Evolutionary conservation across 1,140 invertebrate species (phyloP), one percentile per base, ranked within the genome.

Genomic region (Nixonia krombeini): DNA sequence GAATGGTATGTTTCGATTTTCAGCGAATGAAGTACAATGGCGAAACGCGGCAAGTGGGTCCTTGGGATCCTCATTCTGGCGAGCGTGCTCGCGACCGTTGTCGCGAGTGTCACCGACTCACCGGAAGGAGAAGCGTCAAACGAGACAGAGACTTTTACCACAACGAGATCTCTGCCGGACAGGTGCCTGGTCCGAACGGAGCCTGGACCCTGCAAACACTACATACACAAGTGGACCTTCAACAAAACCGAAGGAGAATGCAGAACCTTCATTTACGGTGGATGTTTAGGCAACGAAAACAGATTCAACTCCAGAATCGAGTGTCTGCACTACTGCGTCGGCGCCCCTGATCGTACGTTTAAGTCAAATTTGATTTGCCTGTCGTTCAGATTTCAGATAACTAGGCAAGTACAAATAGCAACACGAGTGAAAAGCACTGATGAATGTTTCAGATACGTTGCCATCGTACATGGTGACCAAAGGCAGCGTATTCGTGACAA

Each of bases 201-300:
- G 6, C 74, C 83, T 0, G 92, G 92, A 0, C 88, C 88, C 0
- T 94, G 92, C 75, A 90, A 88, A 47, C 87, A 89, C 40, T 88
- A 87, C 65, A 83, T 91, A 4, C 87, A 89, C 73, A 91, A 91
- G 77, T 91, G 92, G 87, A 91, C 90, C 52, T 94, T 90, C 81
- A 91, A 91, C 78, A 88, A 90, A 33, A 84, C 87, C 3, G 87
- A 86, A 46, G 83, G 87, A 33, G 86, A 87, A 13, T 96, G 94
- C 81, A 84, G 82, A 40, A 88, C 87, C 41, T 96, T 95, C 72
- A 86, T 88, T 15, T 95, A 91, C 85, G 91, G 92, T 37, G 93
- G 93, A 18, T 94, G 93, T 76, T 86, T 88, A 31, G 92, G 91
- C 15, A 94, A 94, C 38, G 87, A 89, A 49, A 95, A 95, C 83